These are phyloP conservation scores for Phortica magna DNA, from an alignment of 2,888 invertebrate species.

Conservation along the genomic window DNA sequence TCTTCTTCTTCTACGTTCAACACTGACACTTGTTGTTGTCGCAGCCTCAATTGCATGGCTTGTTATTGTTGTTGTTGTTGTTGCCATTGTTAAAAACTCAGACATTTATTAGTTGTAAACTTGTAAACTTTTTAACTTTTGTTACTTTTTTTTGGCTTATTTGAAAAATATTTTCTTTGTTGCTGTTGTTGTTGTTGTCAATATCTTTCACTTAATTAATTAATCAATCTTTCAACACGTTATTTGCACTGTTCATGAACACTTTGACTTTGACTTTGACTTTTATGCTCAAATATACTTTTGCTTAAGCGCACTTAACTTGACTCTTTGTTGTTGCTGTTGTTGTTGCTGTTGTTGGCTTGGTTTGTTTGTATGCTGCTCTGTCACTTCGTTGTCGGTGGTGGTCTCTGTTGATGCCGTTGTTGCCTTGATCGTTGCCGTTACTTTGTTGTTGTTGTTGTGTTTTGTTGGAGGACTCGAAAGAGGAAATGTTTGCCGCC, in stretches of 20 bases:
- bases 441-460: background rate
- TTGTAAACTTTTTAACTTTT: background rate
- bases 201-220: background rate
- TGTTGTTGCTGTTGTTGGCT: constrained; percentile 13
- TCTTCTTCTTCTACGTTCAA: constrained; percentile 43
- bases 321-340: constrained; percentile 26
- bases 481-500: constrained; percentile 47
- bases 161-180: background rate
- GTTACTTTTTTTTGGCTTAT: background rate
- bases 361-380: no score
- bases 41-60: constrained; percentile 18
- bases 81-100: background rate
- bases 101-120: background rate
- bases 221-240: background rate
- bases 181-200: background rate
- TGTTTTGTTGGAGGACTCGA: background rate
- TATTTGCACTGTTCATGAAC: background rate
- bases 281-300: no score
- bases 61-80: constrained; percentile 10
- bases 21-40: constrained; percentile 33
- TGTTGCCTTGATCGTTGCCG: constrained; percentile 5
- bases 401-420: background rate
- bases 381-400: constrained; percentile 37
- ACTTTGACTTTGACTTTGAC: background rate
- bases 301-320: background rate